Evolutionary conservation across 2,797 vertebrate genomes (phyloP).

Genomic region (Streptopelia turtur): DNA sequence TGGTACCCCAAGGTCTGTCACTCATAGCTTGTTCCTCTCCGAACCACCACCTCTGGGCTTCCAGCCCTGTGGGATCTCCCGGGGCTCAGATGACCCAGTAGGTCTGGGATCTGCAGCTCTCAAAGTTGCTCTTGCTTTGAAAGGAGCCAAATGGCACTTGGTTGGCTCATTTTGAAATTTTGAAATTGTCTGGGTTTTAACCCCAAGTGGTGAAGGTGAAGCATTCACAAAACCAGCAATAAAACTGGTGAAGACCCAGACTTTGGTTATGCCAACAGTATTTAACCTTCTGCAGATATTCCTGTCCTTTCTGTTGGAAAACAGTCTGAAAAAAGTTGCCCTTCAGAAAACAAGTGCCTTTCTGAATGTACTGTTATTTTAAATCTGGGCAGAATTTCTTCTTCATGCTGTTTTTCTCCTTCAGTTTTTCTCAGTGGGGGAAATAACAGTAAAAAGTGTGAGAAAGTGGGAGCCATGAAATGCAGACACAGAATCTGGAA

Average conservation of each 20-base stretch:
- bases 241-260: not conserved
- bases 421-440: not conserved
- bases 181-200: not conserved
- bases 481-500: not conserved
- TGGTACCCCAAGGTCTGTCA: not conserved
- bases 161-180: too few species aligned
- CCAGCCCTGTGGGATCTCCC: not conserved
- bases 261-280: not conserved
- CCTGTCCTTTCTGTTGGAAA: not conserved
- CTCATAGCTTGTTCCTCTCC: accelerated
- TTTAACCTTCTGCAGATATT: not conserved
- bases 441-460: not conserved
- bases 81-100: not conserved
- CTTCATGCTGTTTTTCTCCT: not conserved
- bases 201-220: not conserved
- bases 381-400: not conserved
- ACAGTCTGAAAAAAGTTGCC: not conserved
- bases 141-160: not conserved
- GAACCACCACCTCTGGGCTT: accelerated
- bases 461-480: not conserved
- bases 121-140: not conserved
- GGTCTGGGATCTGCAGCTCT: not conserved
- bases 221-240: not conserved
- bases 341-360: not conserved
- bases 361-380: not conserved